Evolutionary conservation across 2,888 invertebrate species (phyloP).

Genomic region (Drosophila algonquin): DNA sequence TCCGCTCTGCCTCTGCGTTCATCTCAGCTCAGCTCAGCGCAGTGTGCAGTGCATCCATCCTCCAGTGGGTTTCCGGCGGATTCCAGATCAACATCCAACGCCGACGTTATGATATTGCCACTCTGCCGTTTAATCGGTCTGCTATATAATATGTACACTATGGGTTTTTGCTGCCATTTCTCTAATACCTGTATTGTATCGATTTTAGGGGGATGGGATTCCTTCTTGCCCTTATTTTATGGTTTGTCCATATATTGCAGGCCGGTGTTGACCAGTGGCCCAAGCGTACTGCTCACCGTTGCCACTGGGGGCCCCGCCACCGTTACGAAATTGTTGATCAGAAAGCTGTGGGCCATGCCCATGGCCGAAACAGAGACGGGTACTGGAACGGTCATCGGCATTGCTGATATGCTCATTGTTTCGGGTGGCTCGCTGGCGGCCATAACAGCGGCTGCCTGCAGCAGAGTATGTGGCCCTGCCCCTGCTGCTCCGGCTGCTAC

Average conservation of each 20-base stretch:
- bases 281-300: conserved; percentile 45
- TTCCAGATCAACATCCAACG: background rate
- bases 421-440: conserved; percentile 58
- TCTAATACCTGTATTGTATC: conserved; percentile 71
- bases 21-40: conserved; percentile 47
- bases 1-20: conserved; percentile 24
- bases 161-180: conserved; percentile 64
- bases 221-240: conserved; percentile 29
- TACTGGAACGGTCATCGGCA: conserved; percentile 59
- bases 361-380: conserved; percentile 62
- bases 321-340: conserved; percentile 78
- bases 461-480: conserved; percentile 55
- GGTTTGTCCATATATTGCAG: conserved; percentile 70
- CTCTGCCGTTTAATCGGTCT: conserved; percentile 30
- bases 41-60: conserved; percentile 6
- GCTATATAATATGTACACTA: conserved; percentile 49
- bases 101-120: conserved; percentile 30
- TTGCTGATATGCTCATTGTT: conserved; percentile 73
- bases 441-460: conserved; percentile 69
- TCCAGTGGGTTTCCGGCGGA: background rate
- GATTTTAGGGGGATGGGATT: conserved; percentile 14
- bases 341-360: conserved; percentile 71
- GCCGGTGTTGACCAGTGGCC: conserved; percentile 61
- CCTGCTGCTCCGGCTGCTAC: conserved; percentile 41
- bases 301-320: conserved; percentile 67